Evolutionary conservation across 1,140 invertebrate species (phyloP), one percentile per base, ranked within the genome.

Genomic region (Dinothrombium tinctorium): DNA sequence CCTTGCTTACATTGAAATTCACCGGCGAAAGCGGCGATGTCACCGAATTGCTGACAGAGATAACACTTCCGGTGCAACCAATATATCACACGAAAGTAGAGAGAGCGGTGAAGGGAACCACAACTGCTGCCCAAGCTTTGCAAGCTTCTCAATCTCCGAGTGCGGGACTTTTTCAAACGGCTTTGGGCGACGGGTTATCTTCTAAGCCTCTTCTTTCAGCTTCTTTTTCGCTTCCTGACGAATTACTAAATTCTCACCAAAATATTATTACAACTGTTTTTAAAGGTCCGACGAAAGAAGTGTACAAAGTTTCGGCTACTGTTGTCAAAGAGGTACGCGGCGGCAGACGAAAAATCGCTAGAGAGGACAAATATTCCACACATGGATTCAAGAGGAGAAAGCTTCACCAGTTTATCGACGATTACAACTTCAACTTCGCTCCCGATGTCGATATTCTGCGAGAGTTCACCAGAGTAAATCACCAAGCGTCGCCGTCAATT

Each of bases 21-120:
- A 51, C 49, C n/a, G 51, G 49, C 9, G 49, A 53, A 33, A 33
- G 45, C 28, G 51, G 52, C 20, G 45, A 53, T 40, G 9, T 52
- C 3, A 52, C 47, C 15, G 46, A 52, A 32, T 49, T 53, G 3
- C 46, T 53, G 15, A 53, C 52, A 19, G 46, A 41, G 7, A 41
- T 53, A 9, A 50, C 51, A 15, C 44, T 52, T 14, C 37, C 37
- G 26, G 33, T 37, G 8, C 40, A 42, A 22, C 29, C 17, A 6
- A 35, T 43, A 8, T 9, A 37, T n/a, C 28, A 33, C 19, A 41
- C 40, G 14, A 41, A 41, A 41, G 40, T 41, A 21, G 40, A 41
- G 25, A 22, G 40, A 9, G 40, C 32, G 32, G 28, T 41, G 3
- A 33, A 32, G 7, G 26, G 19, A 23, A 41, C 40, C 4, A 8